Percentiles rank a stretch among this genome's conserved stretches.
These are phyloP conservation scores for Lasioglossum figueresi DNA, from an alignment of 2,888 invertebrate genomes.

Conservation along the genomic window DNA sequence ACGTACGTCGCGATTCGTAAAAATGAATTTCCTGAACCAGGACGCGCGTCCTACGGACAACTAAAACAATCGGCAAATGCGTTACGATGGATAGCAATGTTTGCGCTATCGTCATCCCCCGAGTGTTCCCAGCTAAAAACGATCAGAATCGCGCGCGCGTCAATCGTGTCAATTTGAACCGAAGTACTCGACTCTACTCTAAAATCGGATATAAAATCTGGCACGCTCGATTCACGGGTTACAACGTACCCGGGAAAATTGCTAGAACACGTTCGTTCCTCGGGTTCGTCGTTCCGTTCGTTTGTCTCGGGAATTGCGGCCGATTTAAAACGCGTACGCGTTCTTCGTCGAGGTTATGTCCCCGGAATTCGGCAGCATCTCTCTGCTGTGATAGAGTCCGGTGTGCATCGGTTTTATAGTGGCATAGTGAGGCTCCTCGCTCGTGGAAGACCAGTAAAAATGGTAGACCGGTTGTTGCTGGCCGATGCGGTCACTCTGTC, in stretches of 20 bases:
- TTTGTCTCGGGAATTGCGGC: background rate
- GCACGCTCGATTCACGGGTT: too few relatives aligned
- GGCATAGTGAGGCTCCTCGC: constrained; percentile 59
- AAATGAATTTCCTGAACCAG: background rate
- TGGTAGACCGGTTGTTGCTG: background rate
- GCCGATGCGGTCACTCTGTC: constrained; percentile 44
- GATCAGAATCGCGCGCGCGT: background rate
- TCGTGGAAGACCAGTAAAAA: constrained; percentile 51
- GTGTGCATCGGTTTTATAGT: constrained; percentile 67
- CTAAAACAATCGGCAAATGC: background rate
- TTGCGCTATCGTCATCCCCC: background rate
- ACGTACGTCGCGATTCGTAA: background rate
- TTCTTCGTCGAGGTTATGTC: background rate
- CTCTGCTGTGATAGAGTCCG: constrained; percentile 21
- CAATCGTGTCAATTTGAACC: background rate
- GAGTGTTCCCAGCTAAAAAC: background rate
- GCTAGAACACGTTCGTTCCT: background rate
- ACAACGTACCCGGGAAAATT: background rate
- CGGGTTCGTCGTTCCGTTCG: background rate
- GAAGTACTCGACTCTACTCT: background rate
- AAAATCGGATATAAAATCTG: constrained; percentile 1
- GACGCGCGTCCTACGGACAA: background rate
- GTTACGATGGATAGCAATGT: background rate
- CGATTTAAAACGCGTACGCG: background rate
- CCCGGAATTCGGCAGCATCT: background rate